Base-by-base conservation (phyloP, 2,888 invertebrate species). In the Drosophila mimetica region DNA sequence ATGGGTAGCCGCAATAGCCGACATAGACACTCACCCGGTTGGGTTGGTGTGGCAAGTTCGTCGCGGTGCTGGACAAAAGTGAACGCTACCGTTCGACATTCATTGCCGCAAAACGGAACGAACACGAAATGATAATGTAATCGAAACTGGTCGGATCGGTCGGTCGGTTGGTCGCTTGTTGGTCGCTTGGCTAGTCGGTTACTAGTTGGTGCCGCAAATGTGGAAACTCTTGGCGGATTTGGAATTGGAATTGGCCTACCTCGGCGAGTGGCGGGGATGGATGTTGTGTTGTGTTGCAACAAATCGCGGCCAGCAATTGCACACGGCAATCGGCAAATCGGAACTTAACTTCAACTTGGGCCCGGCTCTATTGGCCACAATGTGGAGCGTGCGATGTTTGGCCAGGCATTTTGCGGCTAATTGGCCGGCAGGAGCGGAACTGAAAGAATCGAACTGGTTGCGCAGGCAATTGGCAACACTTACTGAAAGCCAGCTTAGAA, bases 21-120 rank as follows among this genome's bases (percentile, higher is more conserved):
- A 74, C 81, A 81, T 81, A 81, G 82, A 82, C 86, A 81, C 85
- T 82, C 85, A 75, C 61, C 46, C 47, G 32, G 42, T 71, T 54
- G 57, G 32, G 42, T 71, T 54, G 57, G 77, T 84, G 84, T 87
- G 87, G 84, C 84, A 84, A 84, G 84, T 84, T 84, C 87, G 84
- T 52, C 67, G 74, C 70, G 53, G 71, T 60, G 58, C 48, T 73
- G 81, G 58, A 69, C 44, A 83, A 85, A 85, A 85, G 84, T 87
- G 86, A 87, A 86, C 77, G 84, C 84, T 66, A 6, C 42, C 25
- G 52, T 37, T 44, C 30, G 59, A 78, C 87, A 86, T 84, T 84
- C 83, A 84, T 84, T 84, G 84, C 82, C 86, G 87, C 85, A 87
- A 87, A 87, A 85, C 84, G 84, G 79, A 84, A 87, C 87, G 74